Percentiles rank a stretch among this genome's conserved stretches.
These are phyloP conservation scores for Characodon lateralis DNA, from an alignment of 2,797 vertebrate species.

Conservation along the genomic window DNA sequence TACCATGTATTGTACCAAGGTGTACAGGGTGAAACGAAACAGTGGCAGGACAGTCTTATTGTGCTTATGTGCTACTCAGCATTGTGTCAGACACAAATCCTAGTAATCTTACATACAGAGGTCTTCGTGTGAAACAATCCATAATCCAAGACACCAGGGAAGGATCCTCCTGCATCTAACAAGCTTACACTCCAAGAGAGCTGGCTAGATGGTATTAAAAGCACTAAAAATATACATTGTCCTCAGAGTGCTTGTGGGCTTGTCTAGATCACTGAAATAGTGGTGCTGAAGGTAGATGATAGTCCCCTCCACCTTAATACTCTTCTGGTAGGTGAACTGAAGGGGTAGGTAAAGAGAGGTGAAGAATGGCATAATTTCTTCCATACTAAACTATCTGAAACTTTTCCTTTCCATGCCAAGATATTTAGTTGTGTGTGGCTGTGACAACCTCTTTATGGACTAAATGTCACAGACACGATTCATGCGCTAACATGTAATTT, in stretches of 20 bases:
- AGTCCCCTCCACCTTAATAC: background rate
- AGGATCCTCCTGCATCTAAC: background rate
- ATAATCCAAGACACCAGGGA: background rate
- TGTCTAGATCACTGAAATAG: no score
- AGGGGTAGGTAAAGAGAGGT: background rate
- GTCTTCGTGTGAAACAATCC: no score
- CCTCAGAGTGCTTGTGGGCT: background rate
- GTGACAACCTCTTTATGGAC: constrained; percentile 58
- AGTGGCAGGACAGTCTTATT: background rate
- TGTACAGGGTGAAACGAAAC: background rate
- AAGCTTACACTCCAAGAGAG: background rate
- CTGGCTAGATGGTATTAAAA: background rate
- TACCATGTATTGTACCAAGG: background rate
- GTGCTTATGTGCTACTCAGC: background rate
- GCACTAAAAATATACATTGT: background rate
- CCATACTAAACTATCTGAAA: constrained; percentile 15
- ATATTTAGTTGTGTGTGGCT: constrained; percentile 10
- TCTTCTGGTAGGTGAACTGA: background rate
- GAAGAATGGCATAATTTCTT: background rate
- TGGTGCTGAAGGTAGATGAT: background rate
- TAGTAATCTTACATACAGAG: background rate
- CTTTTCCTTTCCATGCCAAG: constrained; percentile 12
- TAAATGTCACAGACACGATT: constrained; percentile 74
- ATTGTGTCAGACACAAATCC: background rate
- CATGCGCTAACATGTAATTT: constrained; percentile 68